Evolutionary conservation across 35 echinoderm and acorn worm species (phyloP), one percentile per base, ranked within the genome.

Genomic region (Lytechinus variegatus): DNA sequence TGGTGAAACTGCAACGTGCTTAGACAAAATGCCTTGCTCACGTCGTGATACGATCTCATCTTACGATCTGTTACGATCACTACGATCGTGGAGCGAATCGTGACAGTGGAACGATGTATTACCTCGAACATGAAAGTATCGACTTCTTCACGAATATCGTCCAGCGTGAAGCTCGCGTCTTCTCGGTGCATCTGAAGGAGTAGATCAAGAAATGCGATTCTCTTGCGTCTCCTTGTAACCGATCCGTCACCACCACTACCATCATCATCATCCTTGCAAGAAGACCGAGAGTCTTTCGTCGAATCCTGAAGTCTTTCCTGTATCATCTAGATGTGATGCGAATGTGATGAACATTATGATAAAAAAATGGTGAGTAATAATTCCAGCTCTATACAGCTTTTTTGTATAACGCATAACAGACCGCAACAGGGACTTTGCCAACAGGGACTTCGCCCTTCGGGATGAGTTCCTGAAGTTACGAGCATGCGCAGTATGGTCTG

Each of bases 51-150:
- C 33, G 33, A 44, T 44, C 33, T 44, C 33, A 44, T 44, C 33
- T 44, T 44, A 44, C 33, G 2, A 44, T 44, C 33, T 44, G 33
- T 1, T 44, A 44, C 33, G 33, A 44, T 44, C 33, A 44, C 33
- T 2, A 44, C 33, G 33, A 44, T 44, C 0, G 33, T 44, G 33
- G 33, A 44, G 33, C 33, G 33, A 44, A 44, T 44, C 33, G 33
- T 44, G 33, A 44, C 33, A 44, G 33, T 2, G 33, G 33, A 44
- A 44, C 33, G 33, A 44, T 0, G 33, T 2, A 44, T 95, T 95
- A 99, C 98, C 97, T 97, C 98, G 95, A 99, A 99, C 97, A 99
- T 96, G 57, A 99, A 97, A 9, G 96, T 97, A 57, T 99, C 98
- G 10, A 99, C 98, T 92, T 99, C 98, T 89, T 99, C 98, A 13